phyloP scores from a whole-genome alignment of 2,797 vertebrate genomes.

The Ceryle rudis region DNA sequence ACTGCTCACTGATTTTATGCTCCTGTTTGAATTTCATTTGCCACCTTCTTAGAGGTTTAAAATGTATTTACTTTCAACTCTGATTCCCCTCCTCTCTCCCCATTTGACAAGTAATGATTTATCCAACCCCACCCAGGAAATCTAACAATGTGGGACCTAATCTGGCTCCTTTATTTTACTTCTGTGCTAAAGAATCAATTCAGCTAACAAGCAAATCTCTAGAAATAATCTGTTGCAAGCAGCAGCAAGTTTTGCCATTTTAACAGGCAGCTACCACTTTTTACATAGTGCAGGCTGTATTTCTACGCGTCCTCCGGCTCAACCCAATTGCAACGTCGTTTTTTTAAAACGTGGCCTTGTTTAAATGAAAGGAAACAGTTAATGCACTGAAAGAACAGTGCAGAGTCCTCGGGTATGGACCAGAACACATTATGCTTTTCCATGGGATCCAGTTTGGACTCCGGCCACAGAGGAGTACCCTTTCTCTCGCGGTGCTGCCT shows the following conservation, averaged over 20 bases:
- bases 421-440: background rate
- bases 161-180: background rate
- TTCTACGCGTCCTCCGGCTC: background rate
- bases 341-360: background rate
- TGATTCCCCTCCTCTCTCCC: background rate
- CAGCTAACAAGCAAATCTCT: background rate
- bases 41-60: slow-evolving; percentile 10
- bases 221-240: background rate
- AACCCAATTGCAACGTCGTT: background rate
- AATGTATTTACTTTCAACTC: background rate
- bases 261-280: background rate
- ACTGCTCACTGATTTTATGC: background rate
- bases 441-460: background rate
- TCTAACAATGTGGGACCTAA: background rate
- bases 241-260: background rate
- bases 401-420: background rate
- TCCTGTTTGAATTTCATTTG: background rate
- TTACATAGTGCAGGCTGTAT: background rate
- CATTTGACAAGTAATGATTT: background rate
- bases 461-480: background rate
- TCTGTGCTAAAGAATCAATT: background rate
- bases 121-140: background rate
- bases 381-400: background rate
- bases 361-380: background rate
- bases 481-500: background rate